Evolutionary conservation across 2,113 vertebrate genomes (phyloP).

Genomic region (Tylochromis polylepis): DNA sequence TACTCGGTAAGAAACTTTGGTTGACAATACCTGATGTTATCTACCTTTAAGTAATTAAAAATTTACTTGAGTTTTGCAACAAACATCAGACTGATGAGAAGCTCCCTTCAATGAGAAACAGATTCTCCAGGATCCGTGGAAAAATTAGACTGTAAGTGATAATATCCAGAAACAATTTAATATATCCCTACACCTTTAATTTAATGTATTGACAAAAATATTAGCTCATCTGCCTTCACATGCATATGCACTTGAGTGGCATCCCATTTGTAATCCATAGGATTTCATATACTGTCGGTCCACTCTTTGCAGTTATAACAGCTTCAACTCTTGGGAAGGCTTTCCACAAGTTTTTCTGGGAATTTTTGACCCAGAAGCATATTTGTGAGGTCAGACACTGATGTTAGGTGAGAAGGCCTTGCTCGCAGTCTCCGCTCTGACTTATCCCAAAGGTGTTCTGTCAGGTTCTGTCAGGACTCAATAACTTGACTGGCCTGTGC

Average conservation of each 20-base stretch:
- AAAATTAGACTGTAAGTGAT: not conserved
- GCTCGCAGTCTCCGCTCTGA: not conserved
- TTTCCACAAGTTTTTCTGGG: not conserved
- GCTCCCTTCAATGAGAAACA: not conserved
- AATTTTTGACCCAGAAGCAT: not conserved
- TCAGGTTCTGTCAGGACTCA: not conserved
- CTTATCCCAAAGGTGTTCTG: not conserved
- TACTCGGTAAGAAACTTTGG: conserved; percentile 79
- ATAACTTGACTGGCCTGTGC: not conserved
- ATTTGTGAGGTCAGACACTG: not conserved
- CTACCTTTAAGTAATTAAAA: not conserved
- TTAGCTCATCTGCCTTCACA: not conserved
- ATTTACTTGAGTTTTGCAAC: not conserved
- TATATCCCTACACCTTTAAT: not conserved
- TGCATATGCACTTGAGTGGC: not conserved
- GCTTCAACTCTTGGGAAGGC: not conserved
- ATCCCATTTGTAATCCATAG: not conserved
- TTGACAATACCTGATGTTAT: not conserved
- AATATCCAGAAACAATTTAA: not conserved
- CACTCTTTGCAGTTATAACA: not conserved
- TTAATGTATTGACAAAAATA: not conserved
- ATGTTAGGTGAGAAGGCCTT: not conserved
- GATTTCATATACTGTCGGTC: not conserved
- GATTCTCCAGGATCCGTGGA: not conserved
- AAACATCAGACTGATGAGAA: not conserved